Conservation (phyloP, 2,888 invertebrate species). For the Cryptosula pallasiana region DNA sequence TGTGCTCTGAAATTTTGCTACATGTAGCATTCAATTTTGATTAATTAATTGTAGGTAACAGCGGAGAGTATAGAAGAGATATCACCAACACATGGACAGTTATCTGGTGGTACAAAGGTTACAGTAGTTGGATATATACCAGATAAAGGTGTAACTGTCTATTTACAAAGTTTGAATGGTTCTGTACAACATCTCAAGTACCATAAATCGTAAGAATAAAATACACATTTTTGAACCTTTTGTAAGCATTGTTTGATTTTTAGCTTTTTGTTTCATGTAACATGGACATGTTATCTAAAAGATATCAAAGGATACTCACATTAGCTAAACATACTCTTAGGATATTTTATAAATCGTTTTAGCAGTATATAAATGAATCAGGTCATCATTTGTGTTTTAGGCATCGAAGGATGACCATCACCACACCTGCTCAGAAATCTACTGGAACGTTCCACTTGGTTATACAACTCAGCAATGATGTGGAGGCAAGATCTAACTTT, state of each 20-base stretch:
- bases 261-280: too few species aligned
- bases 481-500: neutral
- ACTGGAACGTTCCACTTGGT: neutral
- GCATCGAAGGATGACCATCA: neutral
- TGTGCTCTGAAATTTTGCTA: too few species aligned
- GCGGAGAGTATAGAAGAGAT: slow-evolving; percentile 28
- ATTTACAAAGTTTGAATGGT: neutral
- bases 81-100: slow-evolving; percentile 42
- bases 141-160: slow-evolving; percentile 33
- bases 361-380: too few species aligned
- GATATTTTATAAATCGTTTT: too few species aligned
- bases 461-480: neutral
- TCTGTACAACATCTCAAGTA: neutral
- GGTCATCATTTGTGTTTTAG: too few species aligned
- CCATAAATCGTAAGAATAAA: neutral
- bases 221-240: neutral
- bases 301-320: too few species aligned
- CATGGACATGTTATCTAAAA: too few species aligned
- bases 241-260: too few species aligned
- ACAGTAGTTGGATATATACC: slow-evolving; percentile 45
- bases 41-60: neutral
- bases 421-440: neutral
- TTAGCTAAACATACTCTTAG: too few species aligned
- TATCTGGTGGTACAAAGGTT: slow-evolving; percentile 51
- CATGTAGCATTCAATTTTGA: too few species aligned